These are phyloP conservation scores for Pollenia labialis DNA, from an alignment of 2,888 invertebrate genomes.

Conservation along the genomic window DNA sequence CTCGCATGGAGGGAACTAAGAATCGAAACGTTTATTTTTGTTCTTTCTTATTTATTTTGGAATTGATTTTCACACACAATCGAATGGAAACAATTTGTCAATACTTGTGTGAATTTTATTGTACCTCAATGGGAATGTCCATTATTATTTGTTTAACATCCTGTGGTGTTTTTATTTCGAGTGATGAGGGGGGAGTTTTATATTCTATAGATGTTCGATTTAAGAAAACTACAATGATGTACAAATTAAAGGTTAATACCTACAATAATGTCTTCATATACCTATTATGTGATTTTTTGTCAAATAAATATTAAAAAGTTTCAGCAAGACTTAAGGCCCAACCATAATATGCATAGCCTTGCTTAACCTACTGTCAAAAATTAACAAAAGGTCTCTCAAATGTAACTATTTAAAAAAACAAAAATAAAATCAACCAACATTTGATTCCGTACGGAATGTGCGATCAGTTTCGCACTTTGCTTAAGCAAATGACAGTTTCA, in stretches of 20 bases:
- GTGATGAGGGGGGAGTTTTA: background rate
- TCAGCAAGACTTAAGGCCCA: no score
- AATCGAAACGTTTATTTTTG: slow-evolving; percentile 16
- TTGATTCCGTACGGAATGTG: no score
- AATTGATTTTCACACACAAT: slow-evolving; percentile 55
- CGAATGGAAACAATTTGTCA: slow-evolving; percentile 37
- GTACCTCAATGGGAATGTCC: slow-evolving; percentile 35
- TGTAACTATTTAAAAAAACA: no score
- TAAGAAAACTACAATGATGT: background rate
- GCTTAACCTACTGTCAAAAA: no score
- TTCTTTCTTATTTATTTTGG: slow-evolving; percentile 50
- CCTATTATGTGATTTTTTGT: no score
- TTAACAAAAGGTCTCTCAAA: no score
- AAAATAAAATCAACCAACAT: no score
- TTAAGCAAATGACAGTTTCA: no score
- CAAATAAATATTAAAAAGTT: no score
- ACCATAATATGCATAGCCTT: no score
- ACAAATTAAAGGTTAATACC: background rate
- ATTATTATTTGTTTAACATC: slow-evolving; percentile 60
- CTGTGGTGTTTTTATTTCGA: slow-evolving; percentile 37
- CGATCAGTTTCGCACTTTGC: no score
- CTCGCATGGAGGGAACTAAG: background rate
- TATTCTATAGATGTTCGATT: background rate
- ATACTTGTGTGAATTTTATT: slow-evolving; percentile 65
- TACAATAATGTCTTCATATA: background rate